phyloP scores from a whole-genome alignment of 2,888 invertebrate species.

The Pollenia amentaria region DNA sequence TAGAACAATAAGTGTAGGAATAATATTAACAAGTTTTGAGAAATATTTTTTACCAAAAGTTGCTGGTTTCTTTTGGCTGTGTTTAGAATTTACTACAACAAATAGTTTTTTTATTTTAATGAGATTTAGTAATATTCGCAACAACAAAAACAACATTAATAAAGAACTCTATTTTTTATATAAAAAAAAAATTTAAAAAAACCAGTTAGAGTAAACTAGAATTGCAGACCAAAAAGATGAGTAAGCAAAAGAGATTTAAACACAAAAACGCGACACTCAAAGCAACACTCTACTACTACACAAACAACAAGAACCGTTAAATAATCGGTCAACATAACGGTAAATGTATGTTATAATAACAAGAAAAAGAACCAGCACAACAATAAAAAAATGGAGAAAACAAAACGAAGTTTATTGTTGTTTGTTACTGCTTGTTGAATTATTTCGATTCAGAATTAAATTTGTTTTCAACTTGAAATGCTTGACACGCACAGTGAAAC shows the following conservation, averaged over 20 bases:
- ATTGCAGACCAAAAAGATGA: not conserved
- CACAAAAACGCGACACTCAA: not conserved
- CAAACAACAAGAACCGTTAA: slow-evolving; percentile 74
- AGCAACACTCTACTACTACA: not conserved
- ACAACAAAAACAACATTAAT: not conserved
- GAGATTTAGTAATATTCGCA: not conserved
- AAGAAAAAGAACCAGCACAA: slow-evolving; percentile 6
- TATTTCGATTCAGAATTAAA: slow-evolving; percentile 29
- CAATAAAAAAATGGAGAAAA: not conserved
- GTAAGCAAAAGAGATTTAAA: not conserved
- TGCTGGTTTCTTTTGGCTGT: no score
- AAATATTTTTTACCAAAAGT: no score
- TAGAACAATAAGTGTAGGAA: no score
- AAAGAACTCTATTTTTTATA: not conserved
- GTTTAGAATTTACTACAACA: no score
- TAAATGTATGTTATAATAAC: slow-evolving; percentile 55
- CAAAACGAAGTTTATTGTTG: slow-evolving; percentile 30
- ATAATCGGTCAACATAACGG: slow-evolving; percentile 79
- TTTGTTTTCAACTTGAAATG: slow-evolving; percentile 29
- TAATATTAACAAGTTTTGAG: no score
- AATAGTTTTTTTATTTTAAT: not conserved
- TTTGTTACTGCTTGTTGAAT: slow-evolving; percentile 24
- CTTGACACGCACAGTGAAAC: slow-evolving; percentile 52
- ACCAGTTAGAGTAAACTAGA: slow-evolving; percentile 3
- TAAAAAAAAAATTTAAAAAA: not conserved